Conservation (phyloP, 2,113 vertebrate species). For the Oryzias celebensis region DNA sequence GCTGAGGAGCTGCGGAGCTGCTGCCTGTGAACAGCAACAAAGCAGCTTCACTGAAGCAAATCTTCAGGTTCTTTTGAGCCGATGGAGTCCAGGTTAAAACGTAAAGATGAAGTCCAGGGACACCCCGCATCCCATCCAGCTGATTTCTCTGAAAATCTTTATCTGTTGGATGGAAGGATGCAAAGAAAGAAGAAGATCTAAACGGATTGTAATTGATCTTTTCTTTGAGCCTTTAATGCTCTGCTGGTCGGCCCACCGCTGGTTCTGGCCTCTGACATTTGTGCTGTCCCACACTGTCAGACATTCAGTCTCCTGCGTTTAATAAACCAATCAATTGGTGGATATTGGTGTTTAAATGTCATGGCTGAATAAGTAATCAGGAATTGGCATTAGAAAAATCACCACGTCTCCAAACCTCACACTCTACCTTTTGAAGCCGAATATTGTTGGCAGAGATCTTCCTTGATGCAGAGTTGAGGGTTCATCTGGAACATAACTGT, state of each 20-base stretch:
- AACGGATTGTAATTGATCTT: too few species aligned
- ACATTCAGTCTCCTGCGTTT: constrained; percentile 4
- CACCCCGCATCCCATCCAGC: not conserved
- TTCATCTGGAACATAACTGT: not conserved
- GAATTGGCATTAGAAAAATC: constrained; percentile 1
- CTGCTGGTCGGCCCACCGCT: too few species aligned
- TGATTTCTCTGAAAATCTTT: not conserved
- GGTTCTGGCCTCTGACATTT: constrained; percentile 9
- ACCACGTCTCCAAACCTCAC: not conserved
- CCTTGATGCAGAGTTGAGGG: constrained; percentile 2
- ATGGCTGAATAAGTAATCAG: constrained; percentile 18
- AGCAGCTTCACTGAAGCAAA: constrained; percentile 18
- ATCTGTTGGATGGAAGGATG: not conserved
- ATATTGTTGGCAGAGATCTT: not conserved
- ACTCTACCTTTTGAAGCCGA: constrained; percentile 9
- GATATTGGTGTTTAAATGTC: constrained; percentile 37
- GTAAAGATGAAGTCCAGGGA: constrained; percentile 13
- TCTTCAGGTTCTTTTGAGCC: constrained; percentile 27
- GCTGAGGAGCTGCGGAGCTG: not conserved
- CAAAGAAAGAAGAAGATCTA: too few species aligned
- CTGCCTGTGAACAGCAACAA: constrained; percentile 26
- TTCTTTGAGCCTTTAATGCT: too few species aligned
- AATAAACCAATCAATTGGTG: constrained; percentile 9
- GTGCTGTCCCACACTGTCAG: not conserved
- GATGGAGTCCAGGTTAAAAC: constrained; percentile 18